phyloP scores from a whole-genome alignment of 2,888 invertebrate genomes.

The Drosophila basisetae region DNA sequence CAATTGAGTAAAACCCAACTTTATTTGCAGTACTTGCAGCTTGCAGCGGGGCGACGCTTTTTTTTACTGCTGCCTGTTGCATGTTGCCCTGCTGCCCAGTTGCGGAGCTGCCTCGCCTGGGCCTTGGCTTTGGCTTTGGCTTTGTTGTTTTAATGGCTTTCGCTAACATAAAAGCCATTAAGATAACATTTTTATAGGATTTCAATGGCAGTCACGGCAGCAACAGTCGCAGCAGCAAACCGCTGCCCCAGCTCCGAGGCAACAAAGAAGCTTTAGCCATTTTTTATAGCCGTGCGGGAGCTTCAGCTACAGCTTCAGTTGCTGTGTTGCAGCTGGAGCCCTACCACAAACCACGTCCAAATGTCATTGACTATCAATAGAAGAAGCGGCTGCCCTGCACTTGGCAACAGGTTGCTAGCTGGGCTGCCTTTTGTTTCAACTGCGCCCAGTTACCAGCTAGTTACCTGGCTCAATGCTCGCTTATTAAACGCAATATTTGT shows the following conservation, averaged over 20 bases:
- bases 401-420: constrained; percentile 65
- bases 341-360: constrained; percentile 73
- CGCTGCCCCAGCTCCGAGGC: constrained; percentile 43
- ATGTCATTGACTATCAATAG: constrained; percentile 82
- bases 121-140: constrained; percentile 70
- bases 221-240: constrained; percentile 42
- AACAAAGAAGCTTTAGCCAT: constrained; percentile 64
- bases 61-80: constrained; percentile 49
- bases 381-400: constrained; percentile 61
- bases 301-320: constrained; percentile 7
- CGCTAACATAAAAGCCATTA: constrained; percentile 84
- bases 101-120: constrained; percentile 32
- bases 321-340: constrained; percentile 26
- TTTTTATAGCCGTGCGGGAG: constrained; percentile 56
- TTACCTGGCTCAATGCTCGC: constrained; percentile 66
- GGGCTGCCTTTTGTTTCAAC: constrained; percentile 63
- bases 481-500: constrained; percentile 81
- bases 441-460: constrained; percentile 67
- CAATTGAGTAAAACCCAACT: constrained; percentile 80
- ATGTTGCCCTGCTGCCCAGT: constrained; percentile 38
- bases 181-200: constrained; percentile 83
- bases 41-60: constrained; percentile 51
- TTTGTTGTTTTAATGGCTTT: constrained; percentile 79
- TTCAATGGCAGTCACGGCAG: constrained; percentile 71
- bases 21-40: constrained; percentile 74